phyloP scores from a whole-genome alignment of 1,140 invertebrate species.

The Dendrolimus kikuchii region DNA sequence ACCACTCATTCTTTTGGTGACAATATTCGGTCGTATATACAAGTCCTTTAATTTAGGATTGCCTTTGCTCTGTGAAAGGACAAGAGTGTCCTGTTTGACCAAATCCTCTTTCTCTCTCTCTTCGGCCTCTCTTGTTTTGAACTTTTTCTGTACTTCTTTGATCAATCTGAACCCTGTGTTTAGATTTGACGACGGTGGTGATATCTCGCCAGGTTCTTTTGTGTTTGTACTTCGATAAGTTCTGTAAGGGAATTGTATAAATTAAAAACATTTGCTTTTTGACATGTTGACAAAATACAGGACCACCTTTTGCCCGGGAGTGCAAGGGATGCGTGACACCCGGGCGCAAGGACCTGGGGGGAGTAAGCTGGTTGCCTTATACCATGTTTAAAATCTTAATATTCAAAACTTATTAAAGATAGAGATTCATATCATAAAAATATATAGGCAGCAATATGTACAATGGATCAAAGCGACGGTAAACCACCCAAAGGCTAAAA shows the following conservation, averaged over 20 bases:
- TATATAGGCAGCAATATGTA: no score
- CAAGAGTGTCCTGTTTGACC: conserved; percentile 98
- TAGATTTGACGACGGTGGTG: conserved; percentile 95
- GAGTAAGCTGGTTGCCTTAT: no score
- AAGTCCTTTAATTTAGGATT: conserved; percentile 99
- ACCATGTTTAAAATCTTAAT: no score
- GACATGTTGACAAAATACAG: no score
- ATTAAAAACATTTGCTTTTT: no score
- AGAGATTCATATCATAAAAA: no score
- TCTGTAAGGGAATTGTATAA: conserved; percentile 63
- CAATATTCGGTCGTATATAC: conserved; percentile 98
- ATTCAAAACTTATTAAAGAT: no score
- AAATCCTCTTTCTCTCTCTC: conserved; percentile 98
- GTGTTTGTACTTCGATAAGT: conserved; percentile 99
- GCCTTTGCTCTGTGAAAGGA: conserved; percentile 95
- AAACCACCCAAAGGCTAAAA: no score
- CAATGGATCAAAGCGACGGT: no score
- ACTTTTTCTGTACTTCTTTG: conserved; percentile 99
- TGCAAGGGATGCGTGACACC: no score
- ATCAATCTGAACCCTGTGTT: conserved; percentile 97
- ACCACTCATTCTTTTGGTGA: conserved; percentile 97
- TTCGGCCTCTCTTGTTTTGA: conserved; percentile 97
- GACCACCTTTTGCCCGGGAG: no score
- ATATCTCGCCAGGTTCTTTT: conserved; percentile 97
- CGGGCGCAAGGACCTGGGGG: no score